A percentile compares a stretch with the other conserved stretches of the same genome.
Evolutionary conservation across 2,797 vertebrate genomes (phyloP).

Genomic region (Ceyx erithaca): DNA sequence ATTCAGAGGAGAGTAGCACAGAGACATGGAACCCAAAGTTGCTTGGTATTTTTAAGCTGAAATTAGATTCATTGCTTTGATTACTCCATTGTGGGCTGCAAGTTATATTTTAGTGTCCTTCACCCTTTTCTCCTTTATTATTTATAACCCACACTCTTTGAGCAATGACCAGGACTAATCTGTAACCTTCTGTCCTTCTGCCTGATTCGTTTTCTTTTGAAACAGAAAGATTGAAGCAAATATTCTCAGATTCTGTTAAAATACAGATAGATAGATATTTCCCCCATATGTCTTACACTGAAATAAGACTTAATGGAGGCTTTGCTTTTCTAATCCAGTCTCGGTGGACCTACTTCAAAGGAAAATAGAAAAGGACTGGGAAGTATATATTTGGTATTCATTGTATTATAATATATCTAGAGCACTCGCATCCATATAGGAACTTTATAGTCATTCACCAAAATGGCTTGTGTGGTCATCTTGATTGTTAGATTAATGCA

Average conservation of each 20-base stretch:
- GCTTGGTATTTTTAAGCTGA: conserved; percentile 88
- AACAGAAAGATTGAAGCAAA: conserved; percentile 92
- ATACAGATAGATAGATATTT: conserved; percentile 81
- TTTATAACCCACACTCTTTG: conserved; percentile 98
- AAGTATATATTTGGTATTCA: conserved; percentile 67
- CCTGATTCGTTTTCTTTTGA: conserved; percentile 96
- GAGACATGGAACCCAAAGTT: conserved; percentile 55
- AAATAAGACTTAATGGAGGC: conserved; percentile 83
- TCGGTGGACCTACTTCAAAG: conserved; percentile 64
- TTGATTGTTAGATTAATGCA: conserved; percentile 42
- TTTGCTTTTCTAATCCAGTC: conserved; percentile 77
- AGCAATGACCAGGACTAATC: conserved; percentile 99
- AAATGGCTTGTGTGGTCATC: conserved; percentile 5
- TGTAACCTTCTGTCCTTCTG: conserved; percentile 99
- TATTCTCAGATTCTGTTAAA: conserved; percentile 80
- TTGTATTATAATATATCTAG: conserved; percentile 63
- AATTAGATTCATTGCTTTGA: conserved; percentile 96
- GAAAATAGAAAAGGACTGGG: conserved; percentile 25
- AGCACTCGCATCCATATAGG: not conserved
- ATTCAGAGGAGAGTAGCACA: conserved; percentile 25
- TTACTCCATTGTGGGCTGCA: conserved; percentile 88
- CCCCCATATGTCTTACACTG: conserved; percentile 85
- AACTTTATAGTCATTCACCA: not conserved
- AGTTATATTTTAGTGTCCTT: conserved; percentile 90
- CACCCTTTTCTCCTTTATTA: conserved; percentile 98